Evolutionary conservation across 1,140 invertebrate genomes (phyloP), one percentile per base, ranked within the genome.

Genomic region (Liolophura sinensis): DNA sequence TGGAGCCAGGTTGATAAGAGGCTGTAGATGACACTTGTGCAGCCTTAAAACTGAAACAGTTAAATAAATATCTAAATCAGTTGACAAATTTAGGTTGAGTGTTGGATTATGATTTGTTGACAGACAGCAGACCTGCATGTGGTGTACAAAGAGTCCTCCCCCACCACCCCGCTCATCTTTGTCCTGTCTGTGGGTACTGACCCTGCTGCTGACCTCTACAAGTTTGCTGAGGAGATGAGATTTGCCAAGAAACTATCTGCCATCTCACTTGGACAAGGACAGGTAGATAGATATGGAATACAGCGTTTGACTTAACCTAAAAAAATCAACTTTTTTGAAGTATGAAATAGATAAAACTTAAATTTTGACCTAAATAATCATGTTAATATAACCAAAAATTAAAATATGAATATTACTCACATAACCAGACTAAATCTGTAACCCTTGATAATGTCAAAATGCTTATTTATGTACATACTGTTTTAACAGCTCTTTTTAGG

Each of bases 151-250:
- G 85, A 86, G 67, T 85, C 84, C 1, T 85, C 84, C 0, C 82
- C 85, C 18, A 82, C 78, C 22, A 84, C 78, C 15, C 85, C 85
- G 3, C 74, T 86, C 15, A 84, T 86, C 62, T 86, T 86, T 68
- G 83, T 86, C n/a, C 64, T 86, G 62, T 85, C 83, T 0, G 62
- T 65, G 14, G 85, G 85, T 6, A 85, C 85, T 31, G 85, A 86
- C 68, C 85, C 85, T 9, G 85, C 85, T 22, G 78, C 76, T 60
- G 85, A 85, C 70, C 74, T 86, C 4, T 84, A 85, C 73, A 86
- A 85, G 70, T 86, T 86, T 80, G 84, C 85, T 58, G 85, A 86
- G 57, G 82, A 84, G 63, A 83, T 85, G 84, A 82, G 81, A 69
- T 86, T 86, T 69, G 71, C 82, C 9, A 85, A 85, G 74, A 85